Evolutionary conservation across 2,797 vertebrate genomes (phyloP).

Genomic region (Clarias fuscus): DNA sequence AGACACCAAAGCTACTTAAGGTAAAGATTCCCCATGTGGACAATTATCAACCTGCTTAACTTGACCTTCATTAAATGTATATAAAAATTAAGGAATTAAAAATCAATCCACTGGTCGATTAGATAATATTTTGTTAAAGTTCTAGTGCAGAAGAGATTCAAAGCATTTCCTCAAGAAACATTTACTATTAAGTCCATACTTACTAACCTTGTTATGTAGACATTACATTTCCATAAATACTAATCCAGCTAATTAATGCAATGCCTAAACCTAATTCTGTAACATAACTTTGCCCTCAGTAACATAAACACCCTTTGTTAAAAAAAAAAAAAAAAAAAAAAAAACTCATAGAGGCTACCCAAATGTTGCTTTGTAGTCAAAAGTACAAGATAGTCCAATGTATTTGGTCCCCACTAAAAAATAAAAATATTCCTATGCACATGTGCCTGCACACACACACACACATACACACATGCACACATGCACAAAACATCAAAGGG

Average conservation of each 20-base stretch:
- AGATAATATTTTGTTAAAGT: slow-evolving; percentile 65
- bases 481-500: slow-evolving; percentile 69
- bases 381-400: background rate
- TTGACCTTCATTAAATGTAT: background rate
- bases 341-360: background rate
- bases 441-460: background rate
- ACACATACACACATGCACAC: slow-evolving; percentile 29
- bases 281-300: background rate
- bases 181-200: slow-evolving; percentile 61
- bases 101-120: slow-evolving; percentile 62
- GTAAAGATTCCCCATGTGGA: background rate
- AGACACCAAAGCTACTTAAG: background rate
- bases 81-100: slow-evolving; percentile 5
- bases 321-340: background rate
- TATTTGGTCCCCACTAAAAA: background rate
- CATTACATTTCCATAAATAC: background rate
- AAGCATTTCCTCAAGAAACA: slow-evolving; percentile 67
- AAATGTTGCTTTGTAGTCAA: background rate
- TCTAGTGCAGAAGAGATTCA: slow-evolving; percentile 70
- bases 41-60: background rate
- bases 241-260: background rate
- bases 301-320: background rate
- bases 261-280: background rate
- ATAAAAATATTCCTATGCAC: background rate
- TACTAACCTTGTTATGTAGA: background rate